Base-by-base conservation (phyloP, 1,140 invertebrate genomes). In the Hetaerina americana region DNA sequence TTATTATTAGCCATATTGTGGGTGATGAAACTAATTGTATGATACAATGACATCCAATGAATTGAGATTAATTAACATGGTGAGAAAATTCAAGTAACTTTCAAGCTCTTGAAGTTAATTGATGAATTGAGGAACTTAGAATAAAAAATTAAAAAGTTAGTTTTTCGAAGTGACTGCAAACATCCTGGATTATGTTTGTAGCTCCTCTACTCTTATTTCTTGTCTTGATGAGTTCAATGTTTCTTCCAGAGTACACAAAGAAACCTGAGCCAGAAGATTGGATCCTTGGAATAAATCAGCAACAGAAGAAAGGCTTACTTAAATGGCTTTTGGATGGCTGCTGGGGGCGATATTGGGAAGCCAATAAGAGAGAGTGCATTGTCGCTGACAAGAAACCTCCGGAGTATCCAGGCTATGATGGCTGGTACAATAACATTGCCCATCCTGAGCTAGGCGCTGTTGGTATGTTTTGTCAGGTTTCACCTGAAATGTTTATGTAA, bases 341-440 rank as follows among this genome's bases (percentile, higher is more conserved):
- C 28, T 49, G 31, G 15, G 27, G 15, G 2, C 15, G 15, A 18
- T 29, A 18, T 6, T 24, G 29, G 22, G 28, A 40, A 8, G 28
- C 5, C 22, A 40, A 25, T 40, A 18, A 15, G 22, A n/a, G 12
- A 1, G 26, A 5, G 6, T 26, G 10, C 24, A 57, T 26, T 74
- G 73, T 71, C 25, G 68, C 69, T 57, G 73, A 75, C 26, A 69
- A 75, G 25, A 73, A 74, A 27, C 74, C 72, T 49, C 73, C 78
- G 8, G 82, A 84, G 74, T 82, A 84, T 74, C 84, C 86, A 73
- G 79, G 85, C 28, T 88, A 81, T 77, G 87, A 89, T 78, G 88
- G 88, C 12, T 89, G 83, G 82, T 88, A 85, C 77, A 90, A 89
- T 75, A 89, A 89, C 76, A 72, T 86, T n/a, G 85, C 82, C 2